Evolutionary conservation across 1,140 invertebrate species (phyloP), one percentile per base, ranked within the genome.

Genomic region (Nasonia vitripennis): DNA sequence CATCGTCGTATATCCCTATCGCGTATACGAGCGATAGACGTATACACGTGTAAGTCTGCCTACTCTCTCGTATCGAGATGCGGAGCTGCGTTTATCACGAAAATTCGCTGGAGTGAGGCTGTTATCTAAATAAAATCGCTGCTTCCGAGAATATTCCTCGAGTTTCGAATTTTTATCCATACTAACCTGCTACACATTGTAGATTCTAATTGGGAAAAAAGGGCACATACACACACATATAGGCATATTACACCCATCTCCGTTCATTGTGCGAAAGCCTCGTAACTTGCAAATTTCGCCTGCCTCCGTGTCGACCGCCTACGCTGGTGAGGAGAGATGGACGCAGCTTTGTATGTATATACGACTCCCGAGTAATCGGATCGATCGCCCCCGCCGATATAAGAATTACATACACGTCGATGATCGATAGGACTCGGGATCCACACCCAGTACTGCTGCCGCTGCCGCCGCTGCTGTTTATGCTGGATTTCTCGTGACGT

Each of bases 261-360:
- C 20, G 74, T 86, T 34, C 27, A 55, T 83, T 78, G 83, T 70
- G 83, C 62, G 78, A 51, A 81, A 87, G 86, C 85, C 80, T 87
- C 84, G 87, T 86, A 86, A 87, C 87, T 90, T 89, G 87, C 89
- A 89, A 90, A 89, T 62, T 62, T n/a, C 5, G 17, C 20, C 20
- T 62, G 55, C 55, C 55, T 62, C 20, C 55, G 85, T 82, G 84
- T 77, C 85, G 85, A 77, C 77, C 87, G 87, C 88, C 87, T 86
- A 86, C 89, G 85, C 80, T 37, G 80, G 45, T 82, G 68, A 79
- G 51, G 71, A 34, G 31, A 71, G 77, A 55, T 23, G 45, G 68
- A 34, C 68, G 68, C 17, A n/a, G 55, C 55, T 48, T 45, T 78
- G 75, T 78, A 27, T 75, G 82, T 71, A 83, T n/a, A 73, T 70